Percentiles rank a stretch among this genome's conserved stretches.
These are phyloP conservation scores for Danaus melanippus DNA, from an alignment of 1,140 invertebrate species.

Conservation along the genomic window DNA sequence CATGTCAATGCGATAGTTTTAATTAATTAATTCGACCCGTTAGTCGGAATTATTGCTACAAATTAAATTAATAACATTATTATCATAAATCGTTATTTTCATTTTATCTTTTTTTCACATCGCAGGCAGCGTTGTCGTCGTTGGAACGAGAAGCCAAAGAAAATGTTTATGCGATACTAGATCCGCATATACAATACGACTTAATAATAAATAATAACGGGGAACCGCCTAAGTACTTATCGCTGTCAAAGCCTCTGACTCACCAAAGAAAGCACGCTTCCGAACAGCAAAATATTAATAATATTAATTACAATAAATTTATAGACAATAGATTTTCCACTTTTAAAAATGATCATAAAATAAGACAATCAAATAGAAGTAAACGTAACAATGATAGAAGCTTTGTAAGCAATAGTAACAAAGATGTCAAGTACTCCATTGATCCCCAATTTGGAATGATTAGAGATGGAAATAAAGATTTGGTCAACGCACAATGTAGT, in stretches of 20 bases:
- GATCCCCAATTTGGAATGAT: slow-evolving; percentile 51
- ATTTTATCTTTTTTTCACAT: slow-evolving; percentile 16
- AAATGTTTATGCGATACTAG: slow-evolving; percentile 69
- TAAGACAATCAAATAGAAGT: slow-evolving; percentile 54
- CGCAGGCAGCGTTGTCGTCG: slow-evolving; percentile 56
- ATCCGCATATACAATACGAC: slow-evolving; percentile 71
- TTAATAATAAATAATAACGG: slow-evolving; percentile 69
- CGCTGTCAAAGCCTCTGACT: slow-evolving; percentile 66
- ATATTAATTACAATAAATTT: slow-evolving; percentile 52
- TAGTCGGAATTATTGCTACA: too few species aligned
- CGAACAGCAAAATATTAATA: slow-evolving; percentile 45
- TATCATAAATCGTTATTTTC: too few species aligned
- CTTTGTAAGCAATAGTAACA: slow-evolving; percentile 46
- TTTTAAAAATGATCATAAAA: slow-evolving; percentile 43
- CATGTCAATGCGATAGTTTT: too few species aligned
- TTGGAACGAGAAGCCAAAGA: slow-evolving; percentile 69
- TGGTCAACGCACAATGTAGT: slow-evolving; percentile 32
- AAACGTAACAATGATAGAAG: slow-evolving; percentile 31
- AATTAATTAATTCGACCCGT: too few species aligned
- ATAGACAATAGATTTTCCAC: slow-evolving; percentile 41
- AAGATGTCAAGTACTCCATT: slow-evolving; percentile 57
- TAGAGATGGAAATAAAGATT: slow-evolving; percentile 31
- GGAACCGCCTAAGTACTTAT: slow-evolving; percentile 68
- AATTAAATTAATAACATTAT: too few species aligned
- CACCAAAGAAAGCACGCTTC: slow-evolving; percentile 66